Evolutionary conservation across 2,113 vertebrate genomes (phyloP), one percentile per base, ranked within the genome.

Genomic region (Physeter macrocephalus): DNA sequence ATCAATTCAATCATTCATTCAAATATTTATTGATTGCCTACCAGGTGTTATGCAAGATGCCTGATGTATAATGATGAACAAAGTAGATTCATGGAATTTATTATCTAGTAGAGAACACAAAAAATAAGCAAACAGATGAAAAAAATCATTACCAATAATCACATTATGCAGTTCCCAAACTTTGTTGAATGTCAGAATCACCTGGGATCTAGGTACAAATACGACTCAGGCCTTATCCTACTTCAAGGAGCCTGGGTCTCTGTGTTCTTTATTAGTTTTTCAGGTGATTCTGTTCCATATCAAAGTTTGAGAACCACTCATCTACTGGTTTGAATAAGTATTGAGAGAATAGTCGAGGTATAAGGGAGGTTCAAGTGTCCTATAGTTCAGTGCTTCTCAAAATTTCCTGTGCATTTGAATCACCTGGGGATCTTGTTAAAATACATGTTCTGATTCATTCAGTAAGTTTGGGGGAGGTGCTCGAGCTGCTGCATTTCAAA

Each of bases 361-460:
- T 72, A 88, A 95, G n/a, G 46, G 39, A 52, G 11, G 17, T 69
- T 94, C 57, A 59, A 88, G 52, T 29, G 31, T 89, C 36, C 8
- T 71, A 41, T 41, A 66, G 15, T n/a, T 14, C n/a, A 81, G 31
- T 62, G 11, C 29, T 64, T 77, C 71, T 97, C 77, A 95, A 41
- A 36, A 2, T 97, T 97, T 54, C 67, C 93, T 43, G 49, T 93
- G 29, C 17, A 92, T 85, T 93, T 18, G 18, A 52, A 88, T 93
- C 49, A 82, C 21, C 34, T 59, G 29, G 39, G 14, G 8, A 78
- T 78, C 9, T 88, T 88, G 29, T 88, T 78, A 86, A 94, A 67
- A 34, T 61, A 7, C 29, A 88, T 41, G 54, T 71, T 77, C 36
- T 87, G n/a, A 93, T 78, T 95, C 54, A 97, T 52, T 83, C 64